Evolutionary conservation across 2,113 vertebrate genomes (phyloP).

Genomic region (Pitta sordida): DNA sequence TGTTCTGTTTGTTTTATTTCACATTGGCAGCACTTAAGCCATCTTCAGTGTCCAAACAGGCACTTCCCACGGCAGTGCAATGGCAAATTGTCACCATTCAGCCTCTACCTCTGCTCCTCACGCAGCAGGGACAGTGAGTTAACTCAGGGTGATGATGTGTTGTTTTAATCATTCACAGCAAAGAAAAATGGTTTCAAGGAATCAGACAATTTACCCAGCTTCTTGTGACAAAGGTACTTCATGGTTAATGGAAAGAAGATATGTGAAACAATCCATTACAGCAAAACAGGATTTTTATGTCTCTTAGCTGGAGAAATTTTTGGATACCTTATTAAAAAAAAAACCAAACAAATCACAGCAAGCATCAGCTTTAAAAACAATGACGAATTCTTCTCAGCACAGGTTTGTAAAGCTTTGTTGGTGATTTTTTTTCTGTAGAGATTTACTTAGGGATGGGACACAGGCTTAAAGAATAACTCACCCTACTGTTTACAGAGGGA

Average conservation of each 20-base stretch:
- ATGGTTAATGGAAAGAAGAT: constrained; percentile 10
- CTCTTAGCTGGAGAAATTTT: background rate
- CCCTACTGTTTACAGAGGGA: background rate
- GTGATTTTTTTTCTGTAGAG: background rate
- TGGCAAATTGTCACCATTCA: constrained; percentile 11
- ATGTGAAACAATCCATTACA: background rate
- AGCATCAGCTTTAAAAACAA: background rate
- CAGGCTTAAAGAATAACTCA: background rate
- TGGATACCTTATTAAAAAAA: background rate
- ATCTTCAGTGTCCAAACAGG: background rate
- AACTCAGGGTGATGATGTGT: background rate
- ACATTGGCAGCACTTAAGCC: background rate
- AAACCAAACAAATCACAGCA: background rate
- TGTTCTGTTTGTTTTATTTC: background rate
- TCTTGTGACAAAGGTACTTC: background rate
- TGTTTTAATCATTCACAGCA: constrained; percentile 2
- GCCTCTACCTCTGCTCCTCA: background rate
- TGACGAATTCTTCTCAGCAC: background rate
- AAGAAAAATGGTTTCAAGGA: constrained; percentile 8
- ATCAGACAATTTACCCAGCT: background rate
- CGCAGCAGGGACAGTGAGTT: background rate
- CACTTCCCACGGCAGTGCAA: background rate
- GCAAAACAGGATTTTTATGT: background rate
- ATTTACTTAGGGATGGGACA: background rate
- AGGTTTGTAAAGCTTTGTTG: background rate